These are phyloP conservation scores for Streptopelia turtur DNA, from an alignment of 2,797 vertebrate species.

Conservation along the genomic window DNA sequence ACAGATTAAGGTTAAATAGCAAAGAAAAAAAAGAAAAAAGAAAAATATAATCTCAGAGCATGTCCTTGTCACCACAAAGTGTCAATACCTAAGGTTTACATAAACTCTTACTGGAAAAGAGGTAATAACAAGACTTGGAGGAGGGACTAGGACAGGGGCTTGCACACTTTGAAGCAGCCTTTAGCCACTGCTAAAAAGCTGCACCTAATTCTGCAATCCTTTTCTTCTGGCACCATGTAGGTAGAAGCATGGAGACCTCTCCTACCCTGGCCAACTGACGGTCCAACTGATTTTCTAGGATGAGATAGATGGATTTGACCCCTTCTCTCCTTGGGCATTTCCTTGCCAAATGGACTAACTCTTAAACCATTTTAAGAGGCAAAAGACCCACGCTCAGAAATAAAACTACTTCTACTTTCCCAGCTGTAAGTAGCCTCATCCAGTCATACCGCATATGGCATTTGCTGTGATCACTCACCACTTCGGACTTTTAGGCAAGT, in stretches of 20 bases:
- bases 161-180: neutral
- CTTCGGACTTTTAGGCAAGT: neutral
- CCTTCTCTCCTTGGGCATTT: neutral
- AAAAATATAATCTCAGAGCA: neutral
- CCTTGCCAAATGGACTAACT: neutral
- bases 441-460: fast-evolving
- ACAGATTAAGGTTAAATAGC: neutral
- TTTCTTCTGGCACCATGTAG: neutral
- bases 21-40: neutral
- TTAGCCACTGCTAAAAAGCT: neutral
- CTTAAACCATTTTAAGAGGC: neutral
- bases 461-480: fast-evolving
- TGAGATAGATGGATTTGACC: neutral
- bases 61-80: neutral
- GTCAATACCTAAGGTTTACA: neutral
- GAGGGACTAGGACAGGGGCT: neutral
- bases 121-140: neutral
- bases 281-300: neutral
- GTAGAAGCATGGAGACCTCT: neutral
- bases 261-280: too few species aligned
- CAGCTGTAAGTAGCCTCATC: neutral
- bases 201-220: neutral
- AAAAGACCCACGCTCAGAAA: neutral
- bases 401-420: neutral
- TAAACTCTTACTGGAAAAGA: neutral